These are phyloP conservation scores for Periplaneta americana DNA, from an alignment of 1,140 invertebrate genomes.

Conservation along the genomic window DNA sequence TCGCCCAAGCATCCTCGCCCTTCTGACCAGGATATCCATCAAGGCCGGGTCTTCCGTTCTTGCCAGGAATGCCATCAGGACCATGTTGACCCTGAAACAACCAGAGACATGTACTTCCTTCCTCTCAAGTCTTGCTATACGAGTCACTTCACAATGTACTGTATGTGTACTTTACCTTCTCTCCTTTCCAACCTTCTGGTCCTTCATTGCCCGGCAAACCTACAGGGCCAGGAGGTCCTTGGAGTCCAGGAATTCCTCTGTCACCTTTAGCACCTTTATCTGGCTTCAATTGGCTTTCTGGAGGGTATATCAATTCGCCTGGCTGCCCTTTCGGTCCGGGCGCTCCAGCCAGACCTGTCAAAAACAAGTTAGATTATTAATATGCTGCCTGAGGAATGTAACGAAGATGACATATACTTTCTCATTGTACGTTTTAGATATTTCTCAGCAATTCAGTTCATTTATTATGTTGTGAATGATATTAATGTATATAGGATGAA, in stretches of 20 bases:
- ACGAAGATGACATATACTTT: too few relatives aligned
- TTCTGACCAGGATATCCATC: slow-evolving; percentile 45
- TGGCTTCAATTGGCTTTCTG: too few relatives aligned
- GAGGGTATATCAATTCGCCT: background rate
- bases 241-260: slow-evolving; percentile 7
- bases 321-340: background rate
- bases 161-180: background rate
- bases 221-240: slow-evolving; percentile 23
- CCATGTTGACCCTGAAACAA: slow-evolving; percentile 28
- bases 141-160: background rate
- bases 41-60: slow-evolving; percentile 40
- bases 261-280: background rate
- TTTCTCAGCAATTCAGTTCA: too few relatives aligned
- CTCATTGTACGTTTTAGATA: too few relatives aligned
- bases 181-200: slow-evolving; percentile 16
- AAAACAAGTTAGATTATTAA: background rate
- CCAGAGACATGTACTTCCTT: background rate
- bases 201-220: slow-evolving; percentile 26
- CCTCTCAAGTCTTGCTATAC: background rate
- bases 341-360: background rate
- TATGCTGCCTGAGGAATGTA: too few relatives aligned
- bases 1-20: slow-evolving; percentile 39
- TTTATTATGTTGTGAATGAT: too few relatives aligned
- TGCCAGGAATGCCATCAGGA: slow-evolving; percentile 38
- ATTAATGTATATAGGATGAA: too few relatives aligned